Evolutionary conservation across 2,113 vertebrate genomes (phyloP).

Genomic region (human (Homo sapiens)): DNA sequence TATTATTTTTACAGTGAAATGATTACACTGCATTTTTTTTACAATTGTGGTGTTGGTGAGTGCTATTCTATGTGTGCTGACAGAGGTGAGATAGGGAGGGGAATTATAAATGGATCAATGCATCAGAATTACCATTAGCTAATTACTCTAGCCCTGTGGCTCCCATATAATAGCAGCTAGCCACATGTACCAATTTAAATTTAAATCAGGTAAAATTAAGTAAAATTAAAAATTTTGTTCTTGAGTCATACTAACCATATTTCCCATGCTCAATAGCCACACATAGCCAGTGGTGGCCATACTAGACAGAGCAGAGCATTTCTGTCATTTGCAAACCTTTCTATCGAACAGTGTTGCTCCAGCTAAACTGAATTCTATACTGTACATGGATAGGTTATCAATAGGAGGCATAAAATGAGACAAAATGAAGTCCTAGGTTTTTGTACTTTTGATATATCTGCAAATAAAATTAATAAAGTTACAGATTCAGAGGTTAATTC

Average conservation of each 20-base stretch:
- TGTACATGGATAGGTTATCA: background rate
- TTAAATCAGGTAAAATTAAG: background rate
- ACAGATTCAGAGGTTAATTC: constrained; percentile 73
- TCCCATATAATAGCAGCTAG: background rate
- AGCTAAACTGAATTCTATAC: background rate
- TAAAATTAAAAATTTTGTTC: background rate
- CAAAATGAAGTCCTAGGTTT: constrained; percentile 54
- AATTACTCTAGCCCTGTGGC: background rate
- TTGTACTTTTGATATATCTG: constrained; percentile 45
- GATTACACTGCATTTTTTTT: background rate
- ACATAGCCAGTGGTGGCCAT: background rate
- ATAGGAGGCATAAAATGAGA: constrained; percentile 2
- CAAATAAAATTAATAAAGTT: constrained; percentile 72
- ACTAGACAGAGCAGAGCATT: background rate
- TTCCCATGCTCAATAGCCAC: background rate
- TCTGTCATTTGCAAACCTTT: background rate
- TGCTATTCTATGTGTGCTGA: background rate
- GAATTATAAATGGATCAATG: background rate
- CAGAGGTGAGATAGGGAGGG: background rate
- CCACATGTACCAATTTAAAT: background rate
- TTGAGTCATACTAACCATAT: background rate
- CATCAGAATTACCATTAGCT: background rate
- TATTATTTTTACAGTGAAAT: constrained; percentile 5
- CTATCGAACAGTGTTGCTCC: background rate
- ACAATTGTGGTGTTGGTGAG: background rate